Base-by-base conservation (phyloP, 1,140 invertebrate species). In the Drosophila lacteicornis region DNA sequence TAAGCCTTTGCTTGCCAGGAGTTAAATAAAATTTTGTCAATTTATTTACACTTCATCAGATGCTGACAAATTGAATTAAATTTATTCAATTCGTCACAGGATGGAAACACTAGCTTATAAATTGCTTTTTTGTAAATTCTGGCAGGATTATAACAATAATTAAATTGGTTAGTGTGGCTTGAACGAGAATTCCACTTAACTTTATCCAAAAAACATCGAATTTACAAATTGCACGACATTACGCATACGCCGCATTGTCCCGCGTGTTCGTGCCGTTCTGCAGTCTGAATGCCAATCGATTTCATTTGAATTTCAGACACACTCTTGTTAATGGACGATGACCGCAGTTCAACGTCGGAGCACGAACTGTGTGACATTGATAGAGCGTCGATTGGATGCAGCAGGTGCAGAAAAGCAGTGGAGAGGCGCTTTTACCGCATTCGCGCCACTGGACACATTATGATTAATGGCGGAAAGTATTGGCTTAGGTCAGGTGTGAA, bases 401-500 rank as follows among this genome's bases (percentile, higher is more conserved):
- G 47, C 40, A 71, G 70, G 46, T 73, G 70, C 68, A 38, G 53
- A 58, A 33, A 13, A 36, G 50, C 51, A 36, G 61, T 7, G 40
- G 13, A 22, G 33, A 43, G 12, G 33, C 13, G 45, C 70, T 71
- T 84, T 68, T 83, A 69, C 62, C 73, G 62, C 56, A 69, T 43
- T 59, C 65, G 75, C 45, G 45, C 59, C 67, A 57, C 45, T 17
- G 53, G 62, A 74, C 79, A 76, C 67, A 70, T 30, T 69, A 81
- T 85, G 78, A 85, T 85, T 74, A 70, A 84, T 81, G 36, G 17
- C 61, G 17, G 15, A 50, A 46, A 55, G 58, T 59, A 58, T 36
- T 70, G 51, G 53, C 51, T 45, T 68, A 66, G 71, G 70, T 88
- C 85, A 84, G 65, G 61, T 65, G 66, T 71, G 74, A 61, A 71